phyloP scores from a whole-genome alignment of 92 coral and sea anemone genomes.

The Paragorgia papillata region DNA sequence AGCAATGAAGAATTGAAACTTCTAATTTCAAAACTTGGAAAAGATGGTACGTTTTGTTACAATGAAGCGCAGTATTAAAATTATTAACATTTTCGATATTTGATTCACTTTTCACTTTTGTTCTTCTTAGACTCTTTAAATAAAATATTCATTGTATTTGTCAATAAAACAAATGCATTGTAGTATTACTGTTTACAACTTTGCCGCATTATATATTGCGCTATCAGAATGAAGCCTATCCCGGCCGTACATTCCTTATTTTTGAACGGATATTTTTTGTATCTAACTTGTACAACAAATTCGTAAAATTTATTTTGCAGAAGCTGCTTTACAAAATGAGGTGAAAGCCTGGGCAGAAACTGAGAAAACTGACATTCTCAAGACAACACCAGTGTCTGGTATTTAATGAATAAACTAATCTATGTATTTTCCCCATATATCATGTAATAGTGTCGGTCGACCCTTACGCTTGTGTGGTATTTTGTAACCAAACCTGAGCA shows the following conservation, averaged over 20 bases:
- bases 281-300: too few species aligned
- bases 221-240: too few species aligned
- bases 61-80: neutral
- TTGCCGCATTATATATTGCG: too few species aligned
- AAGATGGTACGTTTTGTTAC: neutral
- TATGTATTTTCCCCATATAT: neutral
- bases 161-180: too few species aligned
- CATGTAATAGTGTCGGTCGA: neutral
- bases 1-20: neutral
- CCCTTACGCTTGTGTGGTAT: too few species aligned
- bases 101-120: neutral
- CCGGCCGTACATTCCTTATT: too few species aligned
- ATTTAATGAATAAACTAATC: neutral
- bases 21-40: conserved; percentile 4
- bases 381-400: neutral
- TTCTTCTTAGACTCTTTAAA: too few species aligned
- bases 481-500: too few species aligned
- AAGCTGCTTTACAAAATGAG: neutral
- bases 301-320: neutral
- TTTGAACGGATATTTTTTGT: too few species aligned
- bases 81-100: neutral
- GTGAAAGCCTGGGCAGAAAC: neutral
- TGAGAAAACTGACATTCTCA: neutral
- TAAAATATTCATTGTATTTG: too few species aligned
- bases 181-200: too few species aligned